Evolutionary conservation across 1,140 invertebrate species (phyloP), one percentile per base, ranked within the genome.

Genomic region (Pseudomyrmex pallidus): DNA sequence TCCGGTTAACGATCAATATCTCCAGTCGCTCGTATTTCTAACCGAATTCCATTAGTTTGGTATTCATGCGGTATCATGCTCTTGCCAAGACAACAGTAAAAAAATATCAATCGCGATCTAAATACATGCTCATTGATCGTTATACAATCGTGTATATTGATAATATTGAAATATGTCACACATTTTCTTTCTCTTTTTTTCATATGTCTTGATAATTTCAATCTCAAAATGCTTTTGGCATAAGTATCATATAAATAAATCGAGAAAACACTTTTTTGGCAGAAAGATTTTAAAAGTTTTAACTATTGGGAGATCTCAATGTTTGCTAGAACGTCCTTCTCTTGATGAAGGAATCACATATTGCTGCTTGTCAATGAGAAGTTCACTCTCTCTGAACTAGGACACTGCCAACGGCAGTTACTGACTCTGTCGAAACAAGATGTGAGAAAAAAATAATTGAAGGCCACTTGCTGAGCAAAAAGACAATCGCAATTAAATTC

Each of bases 401-500:
- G 35, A 25, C 62, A 64, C 35, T 64, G 62, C 20, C 15, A 44
- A 61, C 46, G 17, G 15, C 5, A 78, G 66, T 78, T 78, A 78
- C 70, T 61, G 76, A 61, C 56, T 35, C 25, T 10, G 44, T 35
- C 22, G 54, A 68, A 70, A 78, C 20, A 25, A 72, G 50, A 80
- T 44, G 17, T 35, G 44, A 12, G 5, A 20, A n/a, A 59, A 15
- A 15, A 72, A 72, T 80, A 72, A 59, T 80, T 50, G 8, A 72
- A 80, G 17, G 4, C 44, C 54, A 17, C 8, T 54, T 13, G 13
- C 12, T 35, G 7, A 2, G 13, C 15, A 12, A 12, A 17, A 50
- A 78, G n/a, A 72, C 44, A 70, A 80, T 80, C 20, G 44, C 15
- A 52, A n/a, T 78, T n/a, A 57, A 70, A 50, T 78, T 22, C 13